A percentile compares a stretch with the other conserved stretches of the same genome.
These are phyloP conservation scores for Tetraodon nigroviridis DNA, from an alignment of 2,113 vertebrate species.

Conservation along the genomic window DNA sequence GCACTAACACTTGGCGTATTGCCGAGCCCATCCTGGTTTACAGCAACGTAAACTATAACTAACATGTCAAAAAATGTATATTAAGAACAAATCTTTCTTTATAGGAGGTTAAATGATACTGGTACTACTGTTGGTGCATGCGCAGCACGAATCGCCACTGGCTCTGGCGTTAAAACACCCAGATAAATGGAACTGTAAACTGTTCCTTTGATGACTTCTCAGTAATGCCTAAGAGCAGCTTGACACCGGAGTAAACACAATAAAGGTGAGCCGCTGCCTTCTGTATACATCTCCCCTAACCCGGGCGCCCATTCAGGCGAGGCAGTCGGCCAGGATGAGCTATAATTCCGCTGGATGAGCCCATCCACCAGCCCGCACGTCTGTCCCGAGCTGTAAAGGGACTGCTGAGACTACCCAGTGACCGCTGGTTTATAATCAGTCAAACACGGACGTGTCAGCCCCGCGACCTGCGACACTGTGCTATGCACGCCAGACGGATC, in stretches of 20 bases:
- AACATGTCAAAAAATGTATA: background rate
- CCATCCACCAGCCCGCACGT: conserved; percentile 52
- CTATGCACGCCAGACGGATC: conserved; percentile 40
- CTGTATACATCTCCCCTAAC: conserved; percentile 61
- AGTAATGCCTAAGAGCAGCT: conserved; percentile 38
- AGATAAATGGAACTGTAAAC: conserved; percentile 34
- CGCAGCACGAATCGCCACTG: conserved; percentile 35
- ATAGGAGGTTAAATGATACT: conserved; percentile 9
- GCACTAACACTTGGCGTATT: no score
- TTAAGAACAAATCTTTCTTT: background rate
- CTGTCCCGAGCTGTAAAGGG: conserved; percentile 64
- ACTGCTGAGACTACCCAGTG: conserved; percentile 72
- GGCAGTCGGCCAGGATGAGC: conserved; percentile 58
- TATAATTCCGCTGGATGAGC: conserved; percentile 42
- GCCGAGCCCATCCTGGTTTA: no score
- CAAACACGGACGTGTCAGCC: conserved; percentile 67
- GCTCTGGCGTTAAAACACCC: conserved; percentile 32
- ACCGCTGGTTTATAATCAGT: conserved; percentile 76
- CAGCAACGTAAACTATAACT: no score
- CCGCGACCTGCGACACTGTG: conserved; percentile 30
- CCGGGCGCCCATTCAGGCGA: conserved; percentile 63
- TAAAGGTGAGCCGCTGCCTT: conserved; percentile 64
- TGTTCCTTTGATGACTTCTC: conserved; percentile 43
- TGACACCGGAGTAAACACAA: conserved; percentile 64
- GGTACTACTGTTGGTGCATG: conserved; percentile 6